A percentile compares a stretch with the other conserved stretches of the same genome.
These are phyloP conservation scores for Lordiphosa stackelbergi DNA, from an alignment of 1,140 invertebrate species.

Conservation along the genomic window DNA sequence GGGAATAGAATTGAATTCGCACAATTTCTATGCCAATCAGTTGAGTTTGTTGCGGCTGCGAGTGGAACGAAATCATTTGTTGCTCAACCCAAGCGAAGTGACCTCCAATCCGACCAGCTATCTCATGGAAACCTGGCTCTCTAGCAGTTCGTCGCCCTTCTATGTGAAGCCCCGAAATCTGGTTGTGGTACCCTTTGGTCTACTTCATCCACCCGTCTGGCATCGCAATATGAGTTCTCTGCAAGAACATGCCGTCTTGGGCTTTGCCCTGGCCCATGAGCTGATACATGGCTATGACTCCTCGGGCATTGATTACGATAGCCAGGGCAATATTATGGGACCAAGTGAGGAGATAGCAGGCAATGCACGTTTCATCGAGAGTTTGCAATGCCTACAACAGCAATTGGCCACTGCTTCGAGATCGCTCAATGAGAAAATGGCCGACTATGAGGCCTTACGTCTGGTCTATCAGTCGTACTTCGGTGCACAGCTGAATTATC, in stretches of 20 bases:
- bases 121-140: slow-evolving; percentile 43
- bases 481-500: slow-evolving; percentile 19
- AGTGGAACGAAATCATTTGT: slow-evolving; percentile 48
- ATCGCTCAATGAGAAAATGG: slow-evolving; percentile 64
- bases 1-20: slow-evolving; percentile 37
- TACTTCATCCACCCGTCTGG: slow-evolving; percentile 63
- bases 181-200: slow-evolving; percentile 59
- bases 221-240: slow-evolving; percentile 53
- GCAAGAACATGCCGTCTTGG: slow-evolving; percentile 64
- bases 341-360: slow-evolving; percentile 62
- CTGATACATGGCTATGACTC: slow-evolving; percentile 66
- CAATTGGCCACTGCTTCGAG: slow-evolving; percentile 61
- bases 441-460: slow-evolving; percentile 66
- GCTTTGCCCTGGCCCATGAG: slow-evolving; percentile 63
- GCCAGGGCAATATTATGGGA: slow-evolving; percentile 63
- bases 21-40: slow-evolving; percentile 68
- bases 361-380: slow-evolving; percentile 53
- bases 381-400: slow-evolving; percentile 64
- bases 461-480: slow-evolving; percentile 63
- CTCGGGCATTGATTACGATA: slow-evolving; percentile 64
- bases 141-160: slow-evolving; percentile 61
- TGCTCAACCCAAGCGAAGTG: slow-evolving; percentile 18
- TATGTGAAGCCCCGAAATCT: slow-evolving; percentile 62
- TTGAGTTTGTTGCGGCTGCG: slow-evolving; percentile 47
- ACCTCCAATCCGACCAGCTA: slow-evolving; percentile 27